Base-by-base conservation (phyloP, 2,888 invertebrate species). In the Oligia strigilis region DNA sequence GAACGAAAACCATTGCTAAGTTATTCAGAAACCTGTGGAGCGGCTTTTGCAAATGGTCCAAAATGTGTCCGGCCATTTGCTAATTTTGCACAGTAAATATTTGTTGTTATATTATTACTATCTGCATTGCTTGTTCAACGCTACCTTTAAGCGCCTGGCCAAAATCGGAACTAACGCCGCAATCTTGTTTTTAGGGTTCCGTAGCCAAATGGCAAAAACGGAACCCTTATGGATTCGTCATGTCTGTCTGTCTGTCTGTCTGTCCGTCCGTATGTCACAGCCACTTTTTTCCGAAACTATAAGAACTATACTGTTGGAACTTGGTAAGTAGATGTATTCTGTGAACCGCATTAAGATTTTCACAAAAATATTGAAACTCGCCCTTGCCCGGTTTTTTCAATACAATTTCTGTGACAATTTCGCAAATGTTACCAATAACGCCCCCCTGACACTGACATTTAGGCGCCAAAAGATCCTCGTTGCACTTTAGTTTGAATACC, bases 11-110 rank as follows among this genome's bases (percentile, higher is more conserved):
- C 97, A 1, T 90, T 95, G 49, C 90, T 98, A 79, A 97, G 97
- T 77, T 98, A 98, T 91, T 97, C 98, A 6, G 97, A 97, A 83
- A 98, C 98, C 2, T 98, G 98, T 80, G 97, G 97, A 90, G 95
- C 97, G 17, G 97, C 97, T 8, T 97, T 98, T 89, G 93, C 94
- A 29, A 97, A 97, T 84, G 98, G 98, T 40, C 98, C 98, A 0
- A 94, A 95, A 84, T 90, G 91, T 82, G 87, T 97, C 0, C 94
- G 96, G 77, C 95, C 93, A 40, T 97, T 96, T 83, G 95, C 97
- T 9, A 94, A 91, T 65, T 86, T 94, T 55, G 97, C 97, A 43
- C 96, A 96, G 97, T 97, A 94, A 94, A 89, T 93, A 80, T 70
- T 5, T 13, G 17, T n/a, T 70, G 3, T 29, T 66, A 40, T 64